Percentiles rank a stretch among this genome's conserved stretches.
These are phyloP conservation scores for Mormyrus hasselquistii DNA, from an alignment of 2,797 vertebrate genomes.

Conservation along the genomic window DNA sequence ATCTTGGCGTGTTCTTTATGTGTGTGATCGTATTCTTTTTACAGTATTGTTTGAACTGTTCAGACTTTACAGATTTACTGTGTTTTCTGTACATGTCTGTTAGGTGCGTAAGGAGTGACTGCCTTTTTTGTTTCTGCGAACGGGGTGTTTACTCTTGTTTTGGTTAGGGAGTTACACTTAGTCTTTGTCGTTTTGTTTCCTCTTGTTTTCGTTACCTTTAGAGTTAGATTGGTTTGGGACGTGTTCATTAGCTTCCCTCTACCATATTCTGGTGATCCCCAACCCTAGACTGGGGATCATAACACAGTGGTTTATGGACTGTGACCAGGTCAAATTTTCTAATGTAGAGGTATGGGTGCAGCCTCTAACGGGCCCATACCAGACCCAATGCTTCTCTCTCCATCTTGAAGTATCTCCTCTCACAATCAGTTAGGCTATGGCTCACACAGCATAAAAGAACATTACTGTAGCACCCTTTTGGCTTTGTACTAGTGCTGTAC, in stretches of 20 bases:
- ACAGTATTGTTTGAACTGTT: not conserved
- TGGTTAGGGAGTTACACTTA: too few species aligned
- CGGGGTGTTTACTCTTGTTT: too few species aligned
- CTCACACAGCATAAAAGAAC: not conserved
- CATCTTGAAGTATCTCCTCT: not conserved
- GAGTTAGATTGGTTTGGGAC: too few species aligned
- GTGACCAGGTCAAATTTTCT: not conserved
- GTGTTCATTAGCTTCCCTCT: too few species aligned
- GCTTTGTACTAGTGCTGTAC: not conserved
- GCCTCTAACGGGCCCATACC: not conserved
- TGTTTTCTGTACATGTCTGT: too few species aligned
- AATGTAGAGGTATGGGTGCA: not conserved
- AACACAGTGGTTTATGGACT: not conserved
- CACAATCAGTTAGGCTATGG: not conserved
- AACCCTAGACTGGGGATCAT: too few species aligned
- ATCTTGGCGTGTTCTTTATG: not conserved
- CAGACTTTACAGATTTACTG: not conserved
- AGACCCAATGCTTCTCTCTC: not conserved
- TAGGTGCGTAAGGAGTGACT: too few species aligned
- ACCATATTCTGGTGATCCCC: too few species aligned
- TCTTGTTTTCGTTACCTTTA: too few species aligned
- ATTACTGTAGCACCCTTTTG: not conserved
- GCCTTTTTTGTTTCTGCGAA: too few species aligned
- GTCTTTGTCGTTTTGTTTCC: too few species aligned
- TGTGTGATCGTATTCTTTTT: not conserved